Base-by-base conservation (phyloP, 2,113 vertebrate genomes). In the Vulpes ferrilata region DNA sequence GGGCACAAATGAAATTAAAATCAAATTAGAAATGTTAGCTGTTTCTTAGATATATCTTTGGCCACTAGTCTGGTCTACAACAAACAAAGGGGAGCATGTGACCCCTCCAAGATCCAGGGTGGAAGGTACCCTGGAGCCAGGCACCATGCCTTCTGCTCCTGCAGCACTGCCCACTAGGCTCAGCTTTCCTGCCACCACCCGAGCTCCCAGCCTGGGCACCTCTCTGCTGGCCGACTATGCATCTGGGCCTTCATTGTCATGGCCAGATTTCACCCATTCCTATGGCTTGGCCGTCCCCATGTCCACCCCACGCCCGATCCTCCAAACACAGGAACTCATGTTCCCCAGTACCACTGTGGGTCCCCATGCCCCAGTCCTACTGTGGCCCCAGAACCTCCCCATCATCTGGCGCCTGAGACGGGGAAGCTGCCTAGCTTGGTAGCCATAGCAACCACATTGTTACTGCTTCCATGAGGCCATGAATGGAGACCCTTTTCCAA, bases 401-500 rank as follows among this genome's bases (percentile, higher is more conserved):
- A 1, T 11, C 27, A 27, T 11, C 23, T 23, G 1, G 9, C 7
- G 59, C 38, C 30, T 12, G 55, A 30, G 55, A 9, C 76, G 19
- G 25, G 30, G 30, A 80, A 43, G 12, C 9, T 19, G 12, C 27
- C 0, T 38, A 30, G 13, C 57, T 35, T 1, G 3, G 82, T 84
- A 67, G n/a, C n/a, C 69, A 10, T 25, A 82, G 67, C 35, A 53
- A 5, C 16, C 27, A 2, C 23, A 19, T 4, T n/a, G 11, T 27
- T 23, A 7, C 13, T 32, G 43, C 59, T 53, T 32, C 35, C 51
- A 35, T n/a, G 7, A 3, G 0, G 25, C 74, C 5, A 0, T 0
- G 20, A 55, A 32, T 19, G 23, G 43, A 78, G 81, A 62, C 25
- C 5, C 27, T 25, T 9, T 71, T 80, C 78, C 32, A 25, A 35